Evolutionary conservation across 2,888 invertebrate species (phyloP).

Genomic region (Idaea dimidiata): DNA sequence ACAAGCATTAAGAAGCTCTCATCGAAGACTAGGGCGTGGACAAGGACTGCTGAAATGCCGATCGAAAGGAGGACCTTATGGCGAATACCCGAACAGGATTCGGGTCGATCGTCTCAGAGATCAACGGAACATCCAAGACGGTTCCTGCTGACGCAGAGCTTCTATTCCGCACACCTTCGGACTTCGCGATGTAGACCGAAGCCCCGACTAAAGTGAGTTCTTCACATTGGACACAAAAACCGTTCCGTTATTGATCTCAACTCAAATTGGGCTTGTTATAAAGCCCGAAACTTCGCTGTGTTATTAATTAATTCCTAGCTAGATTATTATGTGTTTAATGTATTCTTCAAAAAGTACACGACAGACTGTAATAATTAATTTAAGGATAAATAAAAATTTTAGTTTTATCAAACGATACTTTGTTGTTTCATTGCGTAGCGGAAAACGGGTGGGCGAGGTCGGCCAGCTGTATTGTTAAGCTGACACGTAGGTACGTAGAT

Average conservation of each 20-base stretch:
- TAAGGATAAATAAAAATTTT: constrained; percentile 62
- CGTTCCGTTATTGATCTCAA: constrained; percentile 75
- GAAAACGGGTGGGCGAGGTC: constrained; percentile 37
- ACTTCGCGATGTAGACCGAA: constrained; percentile 42
- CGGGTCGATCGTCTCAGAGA: constrained; percentile 64
- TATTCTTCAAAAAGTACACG: constrained; percentile 53
- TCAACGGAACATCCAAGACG: constrained; percentile 72
- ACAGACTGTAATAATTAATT: constrained; percentile 70
- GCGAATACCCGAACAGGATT: constrained; percentile 66
- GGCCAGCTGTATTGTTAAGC: constrained; percentile 26
- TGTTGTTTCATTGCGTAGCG: constrained; percentile 39
- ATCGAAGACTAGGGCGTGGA: constrained; percentile 63
- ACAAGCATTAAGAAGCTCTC: constrained; percentile 54
- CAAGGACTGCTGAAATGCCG: constrained; percentile 66
- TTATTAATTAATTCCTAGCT: constrained; percentile 75
- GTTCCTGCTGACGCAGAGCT: constrained; percentile 62
- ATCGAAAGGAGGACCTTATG: constrained; percentile 69
- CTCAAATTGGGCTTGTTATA: constrained; percentile 70
- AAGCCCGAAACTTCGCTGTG: constrained; percentile 70
- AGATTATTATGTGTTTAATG: constrained; percentile 65
- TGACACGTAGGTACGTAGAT: constrained; percentile 18
- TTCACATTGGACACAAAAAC: constrained; percentile 55
- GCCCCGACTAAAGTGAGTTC: constrained; percentile 41
- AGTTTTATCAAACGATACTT: constrained; percentile 34
- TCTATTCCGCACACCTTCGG: constrained; percentile 56